A percentile compares a stretch with the other conserved stretches of the same genome.
Evolutionary conservation across 2,888 invertebrate genomes (phyloP).

Genomic region (Macaria liturata): DNA sequence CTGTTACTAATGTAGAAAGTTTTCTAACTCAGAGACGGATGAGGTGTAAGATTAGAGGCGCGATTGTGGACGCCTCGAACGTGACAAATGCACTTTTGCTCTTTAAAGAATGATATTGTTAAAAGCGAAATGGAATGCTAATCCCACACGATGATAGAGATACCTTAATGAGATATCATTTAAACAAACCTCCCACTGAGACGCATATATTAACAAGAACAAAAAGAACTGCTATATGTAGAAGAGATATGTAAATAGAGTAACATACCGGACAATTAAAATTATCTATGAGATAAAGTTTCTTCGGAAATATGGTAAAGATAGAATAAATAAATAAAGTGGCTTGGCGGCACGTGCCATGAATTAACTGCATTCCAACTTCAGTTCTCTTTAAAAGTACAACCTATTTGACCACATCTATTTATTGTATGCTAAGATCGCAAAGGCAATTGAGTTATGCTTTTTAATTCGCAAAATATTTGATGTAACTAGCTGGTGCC

Average conservation of each 20-base stretch:
- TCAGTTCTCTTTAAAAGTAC: conserved; percentile 33
- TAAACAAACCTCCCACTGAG: conserved; percentile 62
- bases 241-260: conserved; percentile 62
- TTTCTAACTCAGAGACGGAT: conserved; percentile 59
- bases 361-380: conserved; percentile 55
- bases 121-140: conserved; percentile 30
- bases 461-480: no score
- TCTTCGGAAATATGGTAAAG: conserved; percentile 62
- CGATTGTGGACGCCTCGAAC: conserved; percentile 39
- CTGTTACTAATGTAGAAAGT: conserved; percentile 66
- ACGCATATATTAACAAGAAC: conserved; percentile 57
- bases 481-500: no score
- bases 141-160: conserved; percentile 35
- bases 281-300: conserved; percentile 61
- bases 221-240: conserved; percentile 42
- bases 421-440: conserved; percentile 37
- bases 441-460: no score
- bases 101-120: conserved; percentile 6
- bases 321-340: conserved; percentile 73
- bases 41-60: conserved; percentile 47
- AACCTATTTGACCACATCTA: conserved; percentile 53
- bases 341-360: conserved; percentile 67
- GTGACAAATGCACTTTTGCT: conserved; percentile 26
- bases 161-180: conserved; percentile 46
- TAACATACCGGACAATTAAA: conserved; percentile 68